These are phyloP conservation scores for Xestoiulus laeticollis DNA, from an alignment of 2,888 invertebrate genomes.

Conservation along the genomic window DNA sequence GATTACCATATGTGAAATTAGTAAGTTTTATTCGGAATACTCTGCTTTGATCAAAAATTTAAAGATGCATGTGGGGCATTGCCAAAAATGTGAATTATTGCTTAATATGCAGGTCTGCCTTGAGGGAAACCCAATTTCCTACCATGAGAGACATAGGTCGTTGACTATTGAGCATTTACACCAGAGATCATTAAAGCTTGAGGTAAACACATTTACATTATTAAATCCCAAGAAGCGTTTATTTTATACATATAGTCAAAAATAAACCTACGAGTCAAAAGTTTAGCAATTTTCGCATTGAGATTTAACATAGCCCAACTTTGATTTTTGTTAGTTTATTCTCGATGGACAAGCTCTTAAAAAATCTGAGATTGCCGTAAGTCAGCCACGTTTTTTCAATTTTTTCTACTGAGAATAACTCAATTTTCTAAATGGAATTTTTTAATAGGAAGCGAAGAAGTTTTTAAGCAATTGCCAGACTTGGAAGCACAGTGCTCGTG, in stretches of 20 bases:
- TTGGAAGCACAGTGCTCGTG: constrained; percentile 33
- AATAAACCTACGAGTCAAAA: not conserved
- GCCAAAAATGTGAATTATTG: constrained; percentile 65
- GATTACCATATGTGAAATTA: constrained; percentile 3
- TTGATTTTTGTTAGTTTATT: constrained; percentile 21
- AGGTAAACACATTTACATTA: not conserved
- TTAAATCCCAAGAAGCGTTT: too few relatives aligned
- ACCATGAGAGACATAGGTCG: constrained; percentile 71
- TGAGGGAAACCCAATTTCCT: constrained; percentile 72
- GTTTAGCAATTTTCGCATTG: not conserved
- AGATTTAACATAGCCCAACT: not conserved
- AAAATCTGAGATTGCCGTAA: constrained; percentile 49
- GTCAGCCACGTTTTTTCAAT: not conserved
- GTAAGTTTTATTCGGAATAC: constrained; percentile 30
- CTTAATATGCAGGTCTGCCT: constrained; percentile 70
- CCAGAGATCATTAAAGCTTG: constrained; percentile 57
- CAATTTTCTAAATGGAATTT: too few relatives aligned
- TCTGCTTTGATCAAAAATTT: not conserved
- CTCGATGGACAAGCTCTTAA: constrained; percentile 47
- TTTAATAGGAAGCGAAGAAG: not conserved
- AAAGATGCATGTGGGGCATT: too few relatives aligned
- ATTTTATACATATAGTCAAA: too few relatives aligned
- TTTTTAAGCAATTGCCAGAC: constrained; percentile 40
- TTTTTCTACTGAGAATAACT: not conserved
- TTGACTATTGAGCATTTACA: constrained; percentile 70